Evolutionary conservation across 2,113 vertebrate genomes (phyloP), one percentile per base, ranked within the genome.

Genomic region (Thunnus maccoyii): DNA sequence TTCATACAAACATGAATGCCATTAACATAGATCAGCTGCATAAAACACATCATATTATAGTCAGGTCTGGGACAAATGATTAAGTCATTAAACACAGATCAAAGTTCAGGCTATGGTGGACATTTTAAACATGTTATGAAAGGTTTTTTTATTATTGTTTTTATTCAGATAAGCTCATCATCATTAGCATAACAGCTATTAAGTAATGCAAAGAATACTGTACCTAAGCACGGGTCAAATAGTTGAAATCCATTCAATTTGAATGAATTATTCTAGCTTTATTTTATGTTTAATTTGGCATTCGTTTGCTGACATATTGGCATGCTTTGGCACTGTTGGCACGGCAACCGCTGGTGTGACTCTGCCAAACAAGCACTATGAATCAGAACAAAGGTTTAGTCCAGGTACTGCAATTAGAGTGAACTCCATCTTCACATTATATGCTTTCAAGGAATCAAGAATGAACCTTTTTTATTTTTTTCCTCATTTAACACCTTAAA

Each of bases 11-110:
- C 85, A 76, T 27, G 71, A 56, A 74, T 60, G 73, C 78, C 67
- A 87, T 89, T 89, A 88, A 74, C 80, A 73, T 44, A 83, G 46
- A 86, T 82, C 80, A 68, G 60, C 77, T 74, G 78, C 64, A 78
- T 71, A 63, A 78, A 86, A 86, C 46, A 58, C 57, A 63, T 50
- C 30, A 17, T 48, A 64, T 78, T 89, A 65, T 85, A 86, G 88
- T 79, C 64, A 82, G 57, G 36, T 63, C 74, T 67, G 5, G 47
- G 71, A 82, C 51, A 82, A 86, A 82, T 78, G 14, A 72, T 76
- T 13, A 76, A 71, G 72, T 78, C 64, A 86, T 91, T 84, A 87
- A 82, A 90, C 85, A 86, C 77, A 80, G 91, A 92, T 88, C 55
- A 80, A 87, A 85, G 62, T 71, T 82, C 76, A 87, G 2, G 32